Base-by-base conservation (phyloP, 2,888 invertebrate species). In the Chymomyza procnemis region DNA sequence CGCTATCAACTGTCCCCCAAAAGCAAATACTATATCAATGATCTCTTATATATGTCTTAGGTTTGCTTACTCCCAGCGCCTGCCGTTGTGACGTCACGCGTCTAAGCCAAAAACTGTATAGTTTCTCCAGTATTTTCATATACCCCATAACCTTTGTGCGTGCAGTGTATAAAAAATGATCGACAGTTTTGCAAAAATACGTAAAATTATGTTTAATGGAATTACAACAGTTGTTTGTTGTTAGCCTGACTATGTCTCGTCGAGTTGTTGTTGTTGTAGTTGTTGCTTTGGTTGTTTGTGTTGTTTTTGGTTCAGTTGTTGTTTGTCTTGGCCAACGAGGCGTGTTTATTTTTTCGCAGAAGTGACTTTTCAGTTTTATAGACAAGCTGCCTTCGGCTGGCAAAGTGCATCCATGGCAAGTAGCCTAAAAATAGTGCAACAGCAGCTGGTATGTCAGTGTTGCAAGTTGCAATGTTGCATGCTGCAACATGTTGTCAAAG, bases 201-300 rank as follows among this genome's bases (percentile, higher is more conserved):
- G 46, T n/a, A 61, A 73, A 65, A 71, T 73, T 64, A 69, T 82
- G 85, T 81, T 81, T 78, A 81, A 81, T 82, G 81, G 85, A 81
- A 85, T 81, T 73, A 85, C 81, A 81, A 85, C 81, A 81, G 81
- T 81, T 81, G 81, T 81, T 81, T 85, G 81, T 82, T 81, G 81
- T 81, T 81, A 81, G 85, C 76, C 73, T 26, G 34, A 41, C 70
- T 50, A 48, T 41, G 34, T 41, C 34, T 41, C 12, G 34, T 12
- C 34, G 4, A 9, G 34, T 12, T 58, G 50, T 50, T 19, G 50
- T 50, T 18, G 5, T 48, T 18, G 48, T 48, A 5, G 5, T 48
- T 48, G n/a, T 18, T 47, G 47, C 12, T 16, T 16, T n/a, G n/a
- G 16, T n/a, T 47, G 14, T n/a, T n/a, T n/a, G n/a, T 47, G 14